Evolutionary conservation across 2,888 invertebrate species (phyloP), one percentile per base, ranked within the genome.

Genomic region (Lordiphosa fenestrarum): DNA sequence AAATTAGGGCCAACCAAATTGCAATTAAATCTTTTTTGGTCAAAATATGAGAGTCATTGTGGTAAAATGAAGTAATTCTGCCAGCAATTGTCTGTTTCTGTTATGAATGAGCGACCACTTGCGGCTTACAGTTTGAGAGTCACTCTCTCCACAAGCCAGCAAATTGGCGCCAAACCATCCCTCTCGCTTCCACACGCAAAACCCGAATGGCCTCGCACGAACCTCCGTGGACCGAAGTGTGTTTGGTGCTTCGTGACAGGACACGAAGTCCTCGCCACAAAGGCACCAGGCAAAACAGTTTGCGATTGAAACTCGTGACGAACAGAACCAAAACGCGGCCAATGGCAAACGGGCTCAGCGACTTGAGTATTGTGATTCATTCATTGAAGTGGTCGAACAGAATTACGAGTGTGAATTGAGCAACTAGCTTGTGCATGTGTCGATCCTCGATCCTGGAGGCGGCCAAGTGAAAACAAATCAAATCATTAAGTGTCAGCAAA

Each of bases 281-380:
- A 51, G 67, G 57, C 67, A 44, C 40, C 61, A 53, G 73, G 69
- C 77, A 73, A 75, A 84, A 73, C 86, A 87, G 87, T 87, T 87
- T 86, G 86, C 85, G 80, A 86, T 77, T 76, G 81, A 73, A 76
- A 80, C 84, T 87, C 86, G 87, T 85, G 65, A 85, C 75, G 87
- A 81, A 80, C 84, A 83, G 88, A 82, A 82, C 30, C 30, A 30
- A 72, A 44, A 71, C 72, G 66, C 66, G 72, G 69, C 80, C 84
- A 82, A 84, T 82, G 54, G 68, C 70, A 72, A 70, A 58, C 66
- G 69, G 60, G 69, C 72, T 47, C 49, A 57, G 62, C 53, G 59
- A 62, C 52, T 51, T 60, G 42, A 41, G 15, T 13, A 25, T 35
- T 38, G 68, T 66, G 66, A 62, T 67, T 55, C 56, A 63, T 54